Percentiles rank a stretch among this genome's conserved stretches.
phyloP scores from a whole-genome alignment of 92 coral and sea anemone genomes.

The Bergia sp. region DNA sequence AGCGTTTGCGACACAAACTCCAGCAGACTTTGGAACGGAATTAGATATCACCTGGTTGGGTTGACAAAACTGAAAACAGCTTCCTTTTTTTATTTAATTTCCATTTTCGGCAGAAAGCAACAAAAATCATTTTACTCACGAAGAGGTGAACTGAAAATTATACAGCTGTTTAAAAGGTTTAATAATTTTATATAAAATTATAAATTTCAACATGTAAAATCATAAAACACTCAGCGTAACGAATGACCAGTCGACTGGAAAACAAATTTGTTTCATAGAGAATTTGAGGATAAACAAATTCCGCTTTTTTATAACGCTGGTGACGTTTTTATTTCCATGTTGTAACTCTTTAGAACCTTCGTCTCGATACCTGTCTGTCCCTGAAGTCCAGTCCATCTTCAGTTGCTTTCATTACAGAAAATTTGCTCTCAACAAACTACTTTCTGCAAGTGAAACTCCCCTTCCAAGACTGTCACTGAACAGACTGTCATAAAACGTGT shows the following conservation, averaged over 20 bases:
- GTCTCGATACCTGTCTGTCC: neutral
- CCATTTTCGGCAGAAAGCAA: neutral
- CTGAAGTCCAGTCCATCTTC: neutral
- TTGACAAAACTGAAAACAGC: neutral
- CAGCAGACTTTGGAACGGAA: no score
- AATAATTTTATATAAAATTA: no score
- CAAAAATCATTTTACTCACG: neutral
- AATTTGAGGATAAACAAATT: no score
- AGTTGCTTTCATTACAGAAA: no score
- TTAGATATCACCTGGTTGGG: neutral
- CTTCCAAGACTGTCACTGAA: neutral
- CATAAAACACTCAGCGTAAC: no score
- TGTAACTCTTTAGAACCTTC: neutral
- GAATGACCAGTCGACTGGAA: no score
- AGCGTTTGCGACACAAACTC: neutral
- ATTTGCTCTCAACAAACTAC: neutral
- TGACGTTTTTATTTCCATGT: no score
- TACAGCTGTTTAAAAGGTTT: neutral
- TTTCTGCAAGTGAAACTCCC: neutral
- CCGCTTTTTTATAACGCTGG: no score
- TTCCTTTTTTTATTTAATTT: no score
- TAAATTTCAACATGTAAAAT: no score
- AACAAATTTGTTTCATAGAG: no score
- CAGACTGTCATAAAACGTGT: no score
- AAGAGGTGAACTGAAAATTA: neutral